Percentiles rank a stretch among this genome's conserved stretches.
These are phyloP conservation scores for Stenodema calcarata DNA, from an alignment of 2,888 invertebrate species.

Conservation along the genomic window DNA sequence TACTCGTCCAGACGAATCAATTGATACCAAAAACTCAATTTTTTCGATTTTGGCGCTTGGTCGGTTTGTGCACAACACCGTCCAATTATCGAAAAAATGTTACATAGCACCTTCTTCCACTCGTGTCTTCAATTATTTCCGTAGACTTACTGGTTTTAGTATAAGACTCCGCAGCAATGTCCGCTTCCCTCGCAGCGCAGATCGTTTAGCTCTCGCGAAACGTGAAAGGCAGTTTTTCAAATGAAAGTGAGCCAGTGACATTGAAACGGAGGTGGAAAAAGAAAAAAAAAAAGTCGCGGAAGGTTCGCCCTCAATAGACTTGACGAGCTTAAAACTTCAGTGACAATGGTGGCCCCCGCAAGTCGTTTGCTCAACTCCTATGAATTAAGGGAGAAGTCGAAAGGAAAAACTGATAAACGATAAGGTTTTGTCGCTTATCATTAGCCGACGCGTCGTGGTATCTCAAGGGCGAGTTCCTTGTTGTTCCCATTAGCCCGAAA, in stretches of 20 bases:
- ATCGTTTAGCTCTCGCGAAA: background rate
- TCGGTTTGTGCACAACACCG: no score
- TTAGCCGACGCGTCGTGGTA: background rate
- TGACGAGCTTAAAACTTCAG: background rate
- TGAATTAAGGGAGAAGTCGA: background rate
- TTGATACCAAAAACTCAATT: no score
- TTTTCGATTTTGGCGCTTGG: no score
- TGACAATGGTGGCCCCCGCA: background rate
- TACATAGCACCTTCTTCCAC: no score
- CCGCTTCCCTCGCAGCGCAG: background rate
- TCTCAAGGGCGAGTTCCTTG: background rate
- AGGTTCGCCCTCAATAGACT: background rate
- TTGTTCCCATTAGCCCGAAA: background rate
- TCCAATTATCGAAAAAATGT: no score
- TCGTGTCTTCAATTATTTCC: no score
- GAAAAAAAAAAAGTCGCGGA: background rate
- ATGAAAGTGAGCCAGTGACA: conserved; percentile 7
- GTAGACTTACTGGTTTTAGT: background rate
- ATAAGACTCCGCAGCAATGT: background rate
- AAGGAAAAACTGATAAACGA: background rate
- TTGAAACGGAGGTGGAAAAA: background rate
- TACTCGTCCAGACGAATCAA: no score
- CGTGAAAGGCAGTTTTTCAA: background rate
- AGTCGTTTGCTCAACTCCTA: background rate
- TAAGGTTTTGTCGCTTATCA: background rate